A percentile compares a stretch with the other conserved stretches of the same genome.
Evolutionary conservation across 2,888 invertebrate genomes (phyloP).

Genomic region (Caenorhabditis sinica): DNA sequence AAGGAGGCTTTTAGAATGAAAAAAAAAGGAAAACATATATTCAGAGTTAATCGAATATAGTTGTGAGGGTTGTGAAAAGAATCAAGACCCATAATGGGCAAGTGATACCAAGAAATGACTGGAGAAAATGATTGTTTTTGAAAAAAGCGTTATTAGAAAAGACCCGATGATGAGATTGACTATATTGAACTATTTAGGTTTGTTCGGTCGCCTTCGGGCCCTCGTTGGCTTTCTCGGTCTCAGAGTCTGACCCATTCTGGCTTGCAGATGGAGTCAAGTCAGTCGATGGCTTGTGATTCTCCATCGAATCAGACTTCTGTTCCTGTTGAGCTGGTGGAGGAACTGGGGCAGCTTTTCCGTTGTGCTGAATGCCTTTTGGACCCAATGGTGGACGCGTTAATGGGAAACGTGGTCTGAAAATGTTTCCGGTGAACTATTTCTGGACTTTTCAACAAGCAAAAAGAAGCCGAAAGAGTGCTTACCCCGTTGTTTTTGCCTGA

Average conservation of each 20-base stretch:
- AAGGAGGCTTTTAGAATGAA: no score
- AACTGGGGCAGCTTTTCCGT: conserved; percentile 15
- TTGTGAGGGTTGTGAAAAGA: no score
- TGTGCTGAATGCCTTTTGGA: conserved; percentile 50
- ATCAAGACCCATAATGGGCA: background rate
- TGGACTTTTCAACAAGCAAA: background rate
- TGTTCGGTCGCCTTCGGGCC: background rate
- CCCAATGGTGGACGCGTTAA: conserved; percentile 45
- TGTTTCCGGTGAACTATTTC: background rate
- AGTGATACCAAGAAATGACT: background rate
- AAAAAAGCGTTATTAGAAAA: background rate
- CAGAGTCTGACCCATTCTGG: conserved; percentile 33
- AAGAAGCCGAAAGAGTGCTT: background rate
- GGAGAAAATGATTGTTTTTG: background rate
- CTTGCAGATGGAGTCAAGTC: conserved; percentile 18
- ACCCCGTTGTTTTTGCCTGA: conserved; percentile 72
- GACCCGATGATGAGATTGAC: background rate
- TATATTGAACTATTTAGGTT: background rate
- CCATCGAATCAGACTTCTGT: background rate
- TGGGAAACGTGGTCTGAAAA: conserved; percentile 50
- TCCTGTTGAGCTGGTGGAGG: background rate
- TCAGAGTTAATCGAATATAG: background rate
- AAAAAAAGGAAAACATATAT: background rate
- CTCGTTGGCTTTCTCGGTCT: background rate
- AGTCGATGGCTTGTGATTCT: conserved; percentile 24